Base-by-base conservation (phyloP, 1,140 invertebrate species). In the Danaus plexippus region DNA sequence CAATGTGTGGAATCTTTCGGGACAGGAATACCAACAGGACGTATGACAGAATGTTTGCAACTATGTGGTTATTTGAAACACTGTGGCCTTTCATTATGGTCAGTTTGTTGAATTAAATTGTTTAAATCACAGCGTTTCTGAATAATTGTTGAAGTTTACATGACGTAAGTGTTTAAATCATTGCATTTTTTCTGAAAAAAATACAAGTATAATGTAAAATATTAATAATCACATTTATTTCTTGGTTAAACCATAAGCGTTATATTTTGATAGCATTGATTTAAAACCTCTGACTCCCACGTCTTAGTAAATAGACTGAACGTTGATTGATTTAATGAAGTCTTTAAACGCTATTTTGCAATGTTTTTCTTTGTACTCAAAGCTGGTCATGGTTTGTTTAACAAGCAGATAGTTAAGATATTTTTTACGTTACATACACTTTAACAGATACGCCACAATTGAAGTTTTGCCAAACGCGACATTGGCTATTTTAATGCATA, bases 401-500 rank as follows among this genome's bases (percentile, higher is more conserved):
- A 64, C 22, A 32, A 32, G 22, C 22, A 54, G 55, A 57, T 54
- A 51, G 32, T 40, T 49, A 32, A 43, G 47, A 43, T 71, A 71
- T 71, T 82, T 77, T 59, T 49, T 52, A 54, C 11, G 12, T 60
- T 60, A 47, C 44, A 22, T 22, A 44, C 59, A 58, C 69, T 77
- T 75, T 73, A 76, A 67, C 61, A 54, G 67, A 62, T 58, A 62
- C 66, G 58, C 57, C 48, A 55, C 56, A 56, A 46, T 77, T 80
- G 77, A 80, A 47, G 61, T 51, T 43, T 67, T 80, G 79, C 79
- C 79, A 80, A 82, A 63, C 69, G 64, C 73, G 71, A 73, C 73
- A 76, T 65, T 49, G 52, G 69, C 66, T 81, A 79, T 79, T 81
- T 81, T 66, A 67, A 79, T 61, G 67, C 73, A 57, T 32, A 70